phyloP scores from a whole-genome alignment of 2,888 invertebrate species.

The Ennomos erosarius region DNA sequence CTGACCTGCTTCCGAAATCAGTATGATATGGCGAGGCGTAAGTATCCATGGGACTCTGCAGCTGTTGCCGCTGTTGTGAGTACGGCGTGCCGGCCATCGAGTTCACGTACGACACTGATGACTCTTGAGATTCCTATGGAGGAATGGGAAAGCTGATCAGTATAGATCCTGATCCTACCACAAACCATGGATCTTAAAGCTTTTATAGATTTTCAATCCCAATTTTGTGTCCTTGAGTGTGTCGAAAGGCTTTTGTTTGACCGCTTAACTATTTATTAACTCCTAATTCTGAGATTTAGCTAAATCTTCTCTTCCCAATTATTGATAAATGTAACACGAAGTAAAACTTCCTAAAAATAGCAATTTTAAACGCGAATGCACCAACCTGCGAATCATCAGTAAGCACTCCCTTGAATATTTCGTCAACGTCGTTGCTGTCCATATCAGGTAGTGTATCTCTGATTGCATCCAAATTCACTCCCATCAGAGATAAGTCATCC shows the following conservation, averaged over 20 bases:
- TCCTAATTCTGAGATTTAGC: too few relatives aligned
- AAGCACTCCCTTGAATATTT: slow-evolving; percentile 95
- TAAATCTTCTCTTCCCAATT: too few relatives aligned
- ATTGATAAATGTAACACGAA: too few relatives aligned
- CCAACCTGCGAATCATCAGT: slow-evolving; percentile 89
- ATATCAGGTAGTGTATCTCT: slow-evolving; percentile 91
- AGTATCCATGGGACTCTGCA: slow-evolving; percentile 86
- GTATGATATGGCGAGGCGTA: slow-evolving; percentile 92
- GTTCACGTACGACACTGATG: slow-evolving; percentile 85
- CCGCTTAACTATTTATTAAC: too few relatives aligned
- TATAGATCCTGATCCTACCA: slow-evolving; percentile 38
- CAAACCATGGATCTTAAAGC: too few relatives aligned
- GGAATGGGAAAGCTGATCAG: neutral
- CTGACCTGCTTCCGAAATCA: slow-evolving; percentile 90
- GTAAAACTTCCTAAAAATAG: too few relatives aligned
- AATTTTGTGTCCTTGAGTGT: too few relatives aligned
- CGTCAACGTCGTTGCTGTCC: slow-evolving; percentile 96
- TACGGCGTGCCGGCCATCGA: slow-evolving; percentile 73
- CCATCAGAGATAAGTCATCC: slow-evolving; percentile 83
- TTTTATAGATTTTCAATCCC: too few relatives aligned
- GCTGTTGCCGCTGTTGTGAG: slow-evolving; percentile 72
- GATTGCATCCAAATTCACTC: slow-evolving; percentile 90
- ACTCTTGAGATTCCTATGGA: slow-evolving; percentile 89
- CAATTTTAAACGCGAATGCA: too few relatives aligned
- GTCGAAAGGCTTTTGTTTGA: too few relatives aligned